Conservation (phyloP, 2,113 vertebrate species). For the Alethe castanea region DNA sequence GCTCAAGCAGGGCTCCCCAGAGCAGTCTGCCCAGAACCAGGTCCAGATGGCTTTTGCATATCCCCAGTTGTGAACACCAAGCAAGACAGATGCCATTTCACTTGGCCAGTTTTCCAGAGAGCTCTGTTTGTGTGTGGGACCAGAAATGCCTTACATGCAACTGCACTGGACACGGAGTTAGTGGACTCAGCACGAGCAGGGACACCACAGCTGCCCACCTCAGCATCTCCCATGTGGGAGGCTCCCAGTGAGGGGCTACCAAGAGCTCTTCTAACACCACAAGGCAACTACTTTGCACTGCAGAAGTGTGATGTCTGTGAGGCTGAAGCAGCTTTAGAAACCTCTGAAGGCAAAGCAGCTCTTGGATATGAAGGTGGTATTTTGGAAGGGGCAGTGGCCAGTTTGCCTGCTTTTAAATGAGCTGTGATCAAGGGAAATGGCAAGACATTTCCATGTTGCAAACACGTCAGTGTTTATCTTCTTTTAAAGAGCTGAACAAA, state of each 20-base stretch:
- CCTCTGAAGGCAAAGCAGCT: background rate
- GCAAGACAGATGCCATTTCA: background rate
- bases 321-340: background rate
- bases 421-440: background rate
- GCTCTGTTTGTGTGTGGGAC: background rate
- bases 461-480: background rate
- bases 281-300: background rate
- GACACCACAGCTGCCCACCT: background rate
- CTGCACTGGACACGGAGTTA: background rate
- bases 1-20: background rate
- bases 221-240: rapidly evolving
- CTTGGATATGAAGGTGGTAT: background rate
- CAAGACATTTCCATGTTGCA: background rate
- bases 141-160: background rate
- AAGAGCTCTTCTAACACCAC: background rate
- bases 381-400: background rate
- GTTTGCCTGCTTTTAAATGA: background rate
- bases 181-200: too few relatives aligned
- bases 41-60: rapidly evolving
- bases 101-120: background rate
- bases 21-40: background rate
- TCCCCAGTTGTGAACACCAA: background rate
- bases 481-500: background rate
- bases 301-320: rapidly evolving
- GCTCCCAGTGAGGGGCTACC: background rate